Percentiles rank a stretch among this genome's conserved stretches.
Conservation (phyloP, 2,888 invertebrate genomes). For the Acronicta aceris region DNA sequence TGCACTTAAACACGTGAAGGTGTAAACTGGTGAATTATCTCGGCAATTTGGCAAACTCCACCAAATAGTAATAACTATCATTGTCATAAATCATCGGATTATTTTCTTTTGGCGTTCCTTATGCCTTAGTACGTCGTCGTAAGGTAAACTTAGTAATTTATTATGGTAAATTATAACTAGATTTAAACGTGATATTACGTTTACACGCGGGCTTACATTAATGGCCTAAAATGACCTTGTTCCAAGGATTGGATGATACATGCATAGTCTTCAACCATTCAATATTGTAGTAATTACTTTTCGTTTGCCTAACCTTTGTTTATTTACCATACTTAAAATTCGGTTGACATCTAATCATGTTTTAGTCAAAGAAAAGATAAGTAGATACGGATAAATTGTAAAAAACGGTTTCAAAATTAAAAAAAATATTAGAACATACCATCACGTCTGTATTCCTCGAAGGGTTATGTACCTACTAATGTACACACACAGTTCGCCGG, state of each 20-base stretch:
- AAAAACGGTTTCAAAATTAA: too few relatives aligned
- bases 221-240: neutral
- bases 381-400: too few relatives aligned
- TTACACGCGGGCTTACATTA: neutral
- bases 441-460: too few relatives aligned
- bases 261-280: too few relatives aligned
- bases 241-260: conserved; percentile 2
- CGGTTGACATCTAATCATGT: too few relatives aligned
- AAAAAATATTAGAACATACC: too few relatives aligned
- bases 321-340: too few relatives aligned
- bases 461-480: too few relatives aligned
- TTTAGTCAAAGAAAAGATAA: too few relatives aligned
- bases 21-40: conserved; percentile 4
- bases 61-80: conserved; percentile 16
- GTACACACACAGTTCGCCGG: too few relatives aligned
- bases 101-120: conserved; percentile 19
- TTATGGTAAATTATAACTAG: conserved; percentile 11
- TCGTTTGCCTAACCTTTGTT: too few relatives aligned
- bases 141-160: conserved; percentile 9
- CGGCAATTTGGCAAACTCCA: conserved; percentile 25
- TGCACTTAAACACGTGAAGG: conserved; percentile 19
- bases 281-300: too few relatives aligned
- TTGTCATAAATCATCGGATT: conserved; percentile 24
- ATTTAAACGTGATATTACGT: conserved; percentile 5
- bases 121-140: neutral